A percentile compares a stretch with the other conserved stretches of the same genome.
Evolutionary conservation across 2,797 vertebrate genomes (phyloP).

Genomic region (Gastrophryne carolinensis): DNA sequence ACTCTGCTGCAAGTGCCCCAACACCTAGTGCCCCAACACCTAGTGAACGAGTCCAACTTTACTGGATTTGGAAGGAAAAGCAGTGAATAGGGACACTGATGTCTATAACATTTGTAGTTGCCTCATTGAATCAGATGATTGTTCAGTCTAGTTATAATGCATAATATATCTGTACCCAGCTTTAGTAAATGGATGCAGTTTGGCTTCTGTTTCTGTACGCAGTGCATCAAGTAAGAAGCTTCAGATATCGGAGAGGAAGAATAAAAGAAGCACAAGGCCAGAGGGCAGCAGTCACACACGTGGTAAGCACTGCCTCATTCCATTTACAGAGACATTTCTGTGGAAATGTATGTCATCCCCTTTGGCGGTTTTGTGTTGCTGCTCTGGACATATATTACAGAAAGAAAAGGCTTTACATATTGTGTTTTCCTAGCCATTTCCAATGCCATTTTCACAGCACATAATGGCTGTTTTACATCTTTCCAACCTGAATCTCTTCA

Average conservation of each 20-base stretch:
- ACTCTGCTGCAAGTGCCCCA: too few relatives aligned
- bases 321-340: constrained; percentile 51
- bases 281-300: constrained; percentile 54
- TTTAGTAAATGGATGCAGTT: constrained; percentile 41
- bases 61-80: too few relatives aligned
- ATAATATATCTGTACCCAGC: too few relatives aligned
- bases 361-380: constrained; percentile 22
- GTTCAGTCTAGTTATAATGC: too few relatives aligned
- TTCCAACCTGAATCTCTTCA: background rate
- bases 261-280: constrained; percentile 38
- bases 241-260: constrained; percentile 41
- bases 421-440: background rate
- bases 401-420: background rate
- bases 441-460: background rate
- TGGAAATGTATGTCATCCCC: constrained; percentile 55
- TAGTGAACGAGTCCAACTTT: too few relatives aligned
- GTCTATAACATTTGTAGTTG: too few relatives aligned
- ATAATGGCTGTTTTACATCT: background rate
- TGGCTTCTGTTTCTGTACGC: constrained; percentile 19
- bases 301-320: constrained; percentile 55
- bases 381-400: background rate
- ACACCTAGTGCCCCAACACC: too few relatives aligned
- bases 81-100: too few relatives aligned
- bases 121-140: too few relatives aligned
- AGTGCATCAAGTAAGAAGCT: constrained; percentile 49